Evolutionary conservation across 2,888 invertebrate species (phyloP), one percentile per base, ranked within the genome.

Genomic region (Tenodera sinensis): DNA sequence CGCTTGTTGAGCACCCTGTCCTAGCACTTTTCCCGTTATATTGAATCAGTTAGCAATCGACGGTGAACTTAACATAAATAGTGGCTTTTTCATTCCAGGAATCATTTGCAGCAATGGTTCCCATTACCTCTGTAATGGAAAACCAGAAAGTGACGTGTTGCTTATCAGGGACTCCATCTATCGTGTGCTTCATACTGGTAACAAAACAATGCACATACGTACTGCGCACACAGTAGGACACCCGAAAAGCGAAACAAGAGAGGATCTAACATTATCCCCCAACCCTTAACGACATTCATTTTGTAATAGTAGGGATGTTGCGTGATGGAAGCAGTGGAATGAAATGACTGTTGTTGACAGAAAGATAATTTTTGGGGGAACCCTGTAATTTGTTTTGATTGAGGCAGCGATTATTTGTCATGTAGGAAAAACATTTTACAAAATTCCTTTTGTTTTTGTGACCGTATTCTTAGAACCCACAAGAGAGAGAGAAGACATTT

Each of bases 261-360:
- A 71, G 8, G 54, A 20, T 71, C 54, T 71, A 25, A 20, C 54
- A 71, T 71, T 71, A 71, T 71, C 54, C 20, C 25, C 54, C 54
- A 71, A 71, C 54, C 54, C 54, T 85, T 87, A 87, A 87, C 87
- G 87, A 87, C 87, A 42, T 87, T 34, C 34, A 83, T 87, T 87
- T 87, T 83, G 87, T 28, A 14, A 83, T 27, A 25, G 81, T 20
- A 25, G 54, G 15, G 87, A 81, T n/a, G 34, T 81, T 83, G 9
- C 25, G 82, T 42, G 27, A 28, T 54, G n/a, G 15, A n/a, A 34
- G 7, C 84, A 25, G 84, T 30, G 54, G 85, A 85, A 47, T 87
- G 83, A 83, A 87, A 87, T 87, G 87, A 34, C 83, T 34, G 87
- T 34, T 47, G 54, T 85, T 86, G 86, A 81, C 81, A 87, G 83